Base-by-base conservation (phyloP, 53 echinoderm and acorn worm species). In the Patiria pectinifera region DNA sequence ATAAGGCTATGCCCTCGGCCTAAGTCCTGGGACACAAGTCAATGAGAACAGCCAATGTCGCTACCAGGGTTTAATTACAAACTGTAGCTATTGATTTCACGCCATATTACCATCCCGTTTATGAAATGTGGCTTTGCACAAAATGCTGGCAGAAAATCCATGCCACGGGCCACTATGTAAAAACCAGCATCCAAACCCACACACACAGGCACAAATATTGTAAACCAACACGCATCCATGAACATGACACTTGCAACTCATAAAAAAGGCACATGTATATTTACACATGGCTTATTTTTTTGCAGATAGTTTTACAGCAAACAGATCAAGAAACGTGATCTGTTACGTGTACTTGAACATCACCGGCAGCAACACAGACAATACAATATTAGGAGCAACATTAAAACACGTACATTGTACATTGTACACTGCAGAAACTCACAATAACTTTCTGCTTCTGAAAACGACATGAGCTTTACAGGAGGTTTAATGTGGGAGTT, bases 31-130 rank as follows among this genome's bases (percentile, higher is more conserved):
- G 24, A 74, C 74, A 74, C 74, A 74, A 74, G 74, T 74, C 74
- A 74, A 74, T 74, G 74, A 24, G 74, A 79, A 46, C 80, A 45
- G 10, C 80, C 80, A 79, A 46, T 47, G 48, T 79, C 15, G 15
- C 80, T 79, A 46, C 45, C 2, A 14, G 80, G 80, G 45, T 46
- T 47, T 79, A 79, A 79, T 79, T 79, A 79, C 18, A 11, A 45
- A 79, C 80, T 46, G 46, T 11, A 79, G 46, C 45, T 84, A 84
- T 84, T 84, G 84, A 84, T 84, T 84, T 84, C 84, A 84, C 62
- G 48, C 13, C 35, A 43, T 84, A 25, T 66, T 66, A 9, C 66
- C 9, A 9, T 22, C 59, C 25, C 83, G 9, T 53, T 83, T 22
- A 58, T 59, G 24, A 60, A 79, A 79, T 3, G 15, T 79, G 80